Base-by-base conservation (phyloP, 2,113 vertebrate genomes). In the Megaceryle torquata region DNA sequence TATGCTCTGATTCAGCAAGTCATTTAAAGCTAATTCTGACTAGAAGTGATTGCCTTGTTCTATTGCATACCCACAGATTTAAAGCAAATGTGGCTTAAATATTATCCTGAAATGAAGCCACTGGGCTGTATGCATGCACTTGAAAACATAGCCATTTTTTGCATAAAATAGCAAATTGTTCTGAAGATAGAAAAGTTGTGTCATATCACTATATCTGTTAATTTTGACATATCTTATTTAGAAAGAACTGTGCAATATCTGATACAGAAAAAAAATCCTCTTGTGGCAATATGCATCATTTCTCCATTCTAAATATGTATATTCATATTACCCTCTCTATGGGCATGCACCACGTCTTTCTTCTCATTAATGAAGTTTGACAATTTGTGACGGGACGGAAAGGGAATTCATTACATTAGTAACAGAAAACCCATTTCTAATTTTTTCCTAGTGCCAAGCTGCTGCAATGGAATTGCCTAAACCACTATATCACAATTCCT, bases 391-490 rank as follows among this genome's bases (percentile, higher is more conserved):
- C 94, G 97, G 82, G 74, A 69, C n/a, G 90, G 90, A 97, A 96
- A 96, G 89, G 35, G 54, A 97, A 95, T 97, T 97, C 70, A 97
- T 98, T 98, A 97, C 89, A 95, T 97, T 97, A 95, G 97, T 96
- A 97, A 97, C 92, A 95, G 95, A 96, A 98, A 97, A 96, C 93
- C 94, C 15, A 95, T 98, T 98, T 97, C 93, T 97, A 95, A 94
- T 97, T 98, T 97, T 97, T 28, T 98, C 97, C 97, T 26, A 78
- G 50, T 25, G 4, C 96, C 91, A 94, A 91, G 94, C 95, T 92
- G 95, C 96, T 84, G 44, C 97, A 91, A 95, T 96, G 97, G 96
- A 97, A 98, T 98, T 97, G 98, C 98, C 96, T 97, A 95, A 96
- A 96, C 97, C 96, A 71, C 97, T 94, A 72, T 84, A 96, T 97